A percentile compares a stretch with the other conserved stretches of the same genome.
These are phyloP conservation scores for Catocala nupta DNA, from an alignment of 2,888 invertebrate species.

Conservation along the genomic window DNA sequence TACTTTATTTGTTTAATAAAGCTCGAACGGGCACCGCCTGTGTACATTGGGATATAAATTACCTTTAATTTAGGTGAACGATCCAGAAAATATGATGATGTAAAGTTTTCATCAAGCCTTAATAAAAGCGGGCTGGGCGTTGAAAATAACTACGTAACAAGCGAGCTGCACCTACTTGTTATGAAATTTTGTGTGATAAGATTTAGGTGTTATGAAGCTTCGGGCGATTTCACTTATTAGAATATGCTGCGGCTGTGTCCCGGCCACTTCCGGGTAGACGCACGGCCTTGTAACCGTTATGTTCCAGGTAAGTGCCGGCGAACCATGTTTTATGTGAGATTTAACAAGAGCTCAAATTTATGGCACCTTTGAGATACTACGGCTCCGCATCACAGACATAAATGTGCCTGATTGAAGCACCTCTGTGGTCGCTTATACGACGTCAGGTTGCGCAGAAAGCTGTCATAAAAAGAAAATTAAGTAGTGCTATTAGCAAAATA, in stretches of 20 bases:
- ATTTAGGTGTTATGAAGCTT: constrained; percentile 42
- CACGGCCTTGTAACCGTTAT: constrained; percentile 37
- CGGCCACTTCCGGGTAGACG: constrained; percentile 9
- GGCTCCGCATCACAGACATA: background rate
- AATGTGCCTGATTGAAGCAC: constrained; percentile 4
- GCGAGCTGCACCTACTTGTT: constrained; percentile 59
- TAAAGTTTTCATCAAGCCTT: constrained; percentile 80
- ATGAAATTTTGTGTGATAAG: constrained; percentile 53
- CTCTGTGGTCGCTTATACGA: background rate
- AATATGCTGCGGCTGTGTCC: constrained; percentile 29
- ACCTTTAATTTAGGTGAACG: constrained; percentile 84
- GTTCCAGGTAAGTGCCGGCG: constrained; percentile 30
- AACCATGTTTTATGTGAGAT: constrained; percentile 42
- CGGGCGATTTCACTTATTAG: constrained; percentile 43
- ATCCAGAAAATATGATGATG: constrained; percentile 84
- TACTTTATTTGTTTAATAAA: constrained; percentile 85
- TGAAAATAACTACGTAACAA: constrained; percentile 52
- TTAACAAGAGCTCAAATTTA: constrained; percentile 42
- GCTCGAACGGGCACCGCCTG: constrained; percentile 73
- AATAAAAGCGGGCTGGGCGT: constrained; percentile 66
- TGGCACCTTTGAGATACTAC: constrained; percentile 27
- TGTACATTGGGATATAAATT: constrained; percentile 81
- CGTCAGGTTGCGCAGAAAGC: background rate
- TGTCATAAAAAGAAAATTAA: constrained; percentile 4
- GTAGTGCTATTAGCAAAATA: background rate